A percentile compares a stretch with the other conserved stretches of the same genome.
phyloP scores from a whole-genome alignment of 2,113 vertebrate genomes.

The Polypterus bichir region DNA sequence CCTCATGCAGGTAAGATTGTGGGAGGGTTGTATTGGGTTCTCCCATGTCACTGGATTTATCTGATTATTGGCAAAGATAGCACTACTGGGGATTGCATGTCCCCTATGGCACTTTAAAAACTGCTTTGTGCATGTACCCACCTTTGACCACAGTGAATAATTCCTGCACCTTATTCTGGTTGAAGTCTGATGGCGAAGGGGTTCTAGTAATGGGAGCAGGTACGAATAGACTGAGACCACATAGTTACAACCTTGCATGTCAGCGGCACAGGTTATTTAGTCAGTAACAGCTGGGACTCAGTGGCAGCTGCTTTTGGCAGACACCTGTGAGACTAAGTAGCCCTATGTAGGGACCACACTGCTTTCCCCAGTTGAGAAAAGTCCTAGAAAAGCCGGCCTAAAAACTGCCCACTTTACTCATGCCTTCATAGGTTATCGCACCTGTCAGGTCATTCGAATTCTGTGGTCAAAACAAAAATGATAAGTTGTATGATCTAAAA shows the following conservation, averaged over 20 bases:
- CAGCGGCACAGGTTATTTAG: too few relatives aligned
- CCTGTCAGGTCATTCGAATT: background rate
- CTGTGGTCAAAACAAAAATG: constrained; percentile 3
- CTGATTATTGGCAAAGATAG: constrained; percentile 8
- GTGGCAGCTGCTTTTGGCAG: too few relatives aligned
- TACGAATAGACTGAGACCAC: too few relatives aligned
- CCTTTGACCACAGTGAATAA: too few relatives aligned
- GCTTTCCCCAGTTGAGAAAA: constrained; percentile 4
- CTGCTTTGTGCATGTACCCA: too few relatives aligned
- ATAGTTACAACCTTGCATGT: too few relatives aligned
- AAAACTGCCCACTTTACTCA: background rate
- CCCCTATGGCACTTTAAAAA: too few relatives aligned
- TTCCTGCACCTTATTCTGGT: too few relatives aligned
- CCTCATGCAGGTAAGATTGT: constrained; percentile 11
- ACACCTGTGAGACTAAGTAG: constrained; percentile 2
- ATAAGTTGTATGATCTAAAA: constrained; percentile 1
- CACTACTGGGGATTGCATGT: constrained; percentile 4
- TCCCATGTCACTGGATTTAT: constrained; percentile 8
- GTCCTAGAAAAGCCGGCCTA: constrained; percentile 5
- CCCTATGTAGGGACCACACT: constrained; percentile 5
- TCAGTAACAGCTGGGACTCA: too few relatives aligned
- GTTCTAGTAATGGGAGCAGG: too few relatives aligned
- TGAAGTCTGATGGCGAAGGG: too few relatives aligned
- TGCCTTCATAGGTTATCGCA: constrained; percentile 3
- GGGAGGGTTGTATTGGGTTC: constrained; percentile 8